phyloP scores from a whole-genome alignment of 2,888 invertebrate genomes.

The Pilophorus perplexus region DNA sequence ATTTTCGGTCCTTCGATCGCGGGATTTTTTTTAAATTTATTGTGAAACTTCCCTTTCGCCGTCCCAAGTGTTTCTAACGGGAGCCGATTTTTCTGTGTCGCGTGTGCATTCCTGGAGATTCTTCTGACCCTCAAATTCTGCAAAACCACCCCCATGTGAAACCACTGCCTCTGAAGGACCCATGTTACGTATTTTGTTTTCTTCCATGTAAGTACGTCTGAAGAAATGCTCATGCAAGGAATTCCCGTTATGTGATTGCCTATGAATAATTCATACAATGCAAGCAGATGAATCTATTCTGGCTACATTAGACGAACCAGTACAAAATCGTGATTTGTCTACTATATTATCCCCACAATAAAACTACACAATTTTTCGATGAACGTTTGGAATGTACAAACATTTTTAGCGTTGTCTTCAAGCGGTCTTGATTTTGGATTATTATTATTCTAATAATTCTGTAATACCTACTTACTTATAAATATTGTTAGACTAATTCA shows the following conservation, averaged over 20 bases:
- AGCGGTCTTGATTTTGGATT: too few species aligned
- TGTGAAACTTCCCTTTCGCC: neutral
- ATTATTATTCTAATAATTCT: too few species aligned
- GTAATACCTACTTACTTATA: too few species aligned
- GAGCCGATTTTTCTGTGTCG: neutral
- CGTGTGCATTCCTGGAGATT: neutral
- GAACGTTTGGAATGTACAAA: too few species aligned
- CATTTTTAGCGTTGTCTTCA: too few species aligned
- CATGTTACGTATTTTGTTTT: neutral
- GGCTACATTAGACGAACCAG: too few species aligned
- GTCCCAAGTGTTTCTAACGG: neutral
- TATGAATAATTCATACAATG: neutral
- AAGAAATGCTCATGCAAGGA: neutral
- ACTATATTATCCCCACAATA: neutral
- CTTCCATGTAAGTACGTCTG: neutral
- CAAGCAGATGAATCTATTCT: neutral
- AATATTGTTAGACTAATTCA: too few species aligned
- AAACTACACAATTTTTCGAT: too few species aligned
- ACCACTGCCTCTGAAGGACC: neutral
- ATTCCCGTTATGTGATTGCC: neutral
- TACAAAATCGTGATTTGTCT: too few species aligned
- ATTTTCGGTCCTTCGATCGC: too few species aligned
- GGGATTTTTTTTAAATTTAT: neutral
- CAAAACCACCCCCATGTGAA: neutral
- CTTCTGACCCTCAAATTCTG: neutral